phyloP scores from a whole-genome alignment of 2,888 invertebrate genomes.

The Nemapogon koenigi region DNA sequence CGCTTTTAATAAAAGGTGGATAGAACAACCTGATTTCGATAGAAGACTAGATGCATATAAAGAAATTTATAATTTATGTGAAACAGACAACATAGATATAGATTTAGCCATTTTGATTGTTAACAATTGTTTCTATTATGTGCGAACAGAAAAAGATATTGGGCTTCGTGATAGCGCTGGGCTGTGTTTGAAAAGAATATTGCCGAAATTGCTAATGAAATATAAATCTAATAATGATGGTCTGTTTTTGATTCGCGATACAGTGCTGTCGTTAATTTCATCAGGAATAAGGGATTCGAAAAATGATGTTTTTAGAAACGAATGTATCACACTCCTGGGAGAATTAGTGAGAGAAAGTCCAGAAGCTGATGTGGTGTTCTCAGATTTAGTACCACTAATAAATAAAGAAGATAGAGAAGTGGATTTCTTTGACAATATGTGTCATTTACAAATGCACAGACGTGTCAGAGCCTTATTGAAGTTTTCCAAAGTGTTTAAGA shows the following conservation, averaged over 20 bases:
- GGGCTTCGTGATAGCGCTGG: conserved; percentile 82
- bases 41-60: conserved; percentile 80
- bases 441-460: conserved; percentile 86
- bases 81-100: conserved; percentile 60
- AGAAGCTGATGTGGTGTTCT: conserved; percentile 71
- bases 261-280: conserved; percentile 75
- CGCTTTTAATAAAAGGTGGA: conserved; percentile 84
- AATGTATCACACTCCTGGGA: conserved; percentile 80
- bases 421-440: conserved; percentile 94
- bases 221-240: conserved; percentile 63
- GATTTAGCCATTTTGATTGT: conserved; percentile 76
- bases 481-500: conserved; percentile 71
- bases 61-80: conserved; percentile 64
- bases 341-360: conserved; percentile 77
- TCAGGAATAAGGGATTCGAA: conserved; percentile 73
- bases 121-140: conserved; percentile 81
- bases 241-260: conserved; percentile 73
- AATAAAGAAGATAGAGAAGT: conserved; percentile 80
- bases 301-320: conserved; percentile 76
- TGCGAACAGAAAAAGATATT: conserved; percentile 82
- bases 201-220: conserved; percentile 68
- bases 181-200: conserved; percentile 73
- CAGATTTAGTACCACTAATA: conserved; percentile 71
- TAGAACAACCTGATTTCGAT: conserved; percentile 95
- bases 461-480: conserved; percentile 83